Evolutionary conservation across 2,113 vertebrate genomes (phyloP).

Genomic region (Indicator indicator): DNA sequence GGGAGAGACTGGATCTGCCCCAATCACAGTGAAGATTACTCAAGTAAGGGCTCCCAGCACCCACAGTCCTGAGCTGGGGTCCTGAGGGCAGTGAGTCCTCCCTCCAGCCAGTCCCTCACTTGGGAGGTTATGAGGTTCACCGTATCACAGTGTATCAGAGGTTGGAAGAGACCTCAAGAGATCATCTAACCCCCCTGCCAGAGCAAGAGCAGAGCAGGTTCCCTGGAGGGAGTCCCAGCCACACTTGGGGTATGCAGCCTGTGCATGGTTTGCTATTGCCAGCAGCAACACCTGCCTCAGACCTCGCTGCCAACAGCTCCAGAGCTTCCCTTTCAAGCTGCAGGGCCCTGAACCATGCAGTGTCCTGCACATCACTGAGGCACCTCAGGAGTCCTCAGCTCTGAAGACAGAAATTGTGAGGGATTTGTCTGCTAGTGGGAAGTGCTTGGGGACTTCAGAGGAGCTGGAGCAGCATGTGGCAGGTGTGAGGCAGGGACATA

Average conservation of each 20-base stretch:
- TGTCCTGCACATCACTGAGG: neutral
- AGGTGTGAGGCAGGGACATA: neutral
- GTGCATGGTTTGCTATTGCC: rapidly evolving
- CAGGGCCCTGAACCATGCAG: rapidly evolving
- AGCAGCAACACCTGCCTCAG: neutral
- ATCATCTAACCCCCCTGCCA: no score
- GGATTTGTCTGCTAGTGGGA: neutral
- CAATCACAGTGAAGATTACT: neutral
- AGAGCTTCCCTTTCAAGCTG: neutral
- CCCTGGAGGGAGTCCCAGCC: rapidly evolving
- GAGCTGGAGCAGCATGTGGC: neutral
- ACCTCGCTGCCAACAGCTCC: neutral
- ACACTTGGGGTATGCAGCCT: neutral
- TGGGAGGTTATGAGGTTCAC: neutral
- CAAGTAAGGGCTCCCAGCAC: neutral
- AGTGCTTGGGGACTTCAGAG: neutral
- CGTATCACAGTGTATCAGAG: no score
- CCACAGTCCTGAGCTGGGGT: neutral
- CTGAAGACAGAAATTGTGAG: neutral
- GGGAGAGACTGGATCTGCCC: rapidly evolving
- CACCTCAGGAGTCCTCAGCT: neutral
- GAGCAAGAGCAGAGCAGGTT: neutral
- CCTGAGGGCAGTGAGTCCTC: neutral
- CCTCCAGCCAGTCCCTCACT: neutral
- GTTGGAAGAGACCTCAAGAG: no score